Base-by-base conservation (phyloP, 2,113 vertebrate species). In the Channa argus region DNA sequence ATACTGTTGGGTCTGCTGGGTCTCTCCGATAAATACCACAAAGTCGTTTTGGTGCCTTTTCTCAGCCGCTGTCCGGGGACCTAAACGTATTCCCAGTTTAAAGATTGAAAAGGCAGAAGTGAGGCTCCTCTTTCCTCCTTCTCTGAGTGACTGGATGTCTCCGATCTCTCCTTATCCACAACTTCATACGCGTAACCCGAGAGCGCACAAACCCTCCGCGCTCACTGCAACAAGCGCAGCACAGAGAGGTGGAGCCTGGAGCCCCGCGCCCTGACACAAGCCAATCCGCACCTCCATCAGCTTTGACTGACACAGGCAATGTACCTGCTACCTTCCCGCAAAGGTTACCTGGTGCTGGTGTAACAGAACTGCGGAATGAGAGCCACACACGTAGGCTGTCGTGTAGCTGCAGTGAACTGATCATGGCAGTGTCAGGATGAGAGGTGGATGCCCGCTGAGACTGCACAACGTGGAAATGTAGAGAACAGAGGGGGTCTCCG, bases 1-100 rank as follows among this genome's bases (percentile, higher is more conserved):
- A 99, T 98, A 94, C 95, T 98, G 96, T 94, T 94, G 93, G 94
- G 87, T 94, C 89, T 93, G 83, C 89, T 80, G 90, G 80, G 75
- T 89, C 80, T 69, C 86, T 52, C 58, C 73, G 51, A 77, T 74
- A 74, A 91, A 92, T 15, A 63, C 74, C 84, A 88, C 89, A 92
- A 92, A 91, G 61, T 85, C 76, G 75, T 69, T 44, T 44, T 33
- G 52, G 45, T 24, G 53, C 71, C 49, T 47, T 50, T 62, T 45
- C 70, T 63, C 80, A 9, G 43, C 47, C 69, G 3, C 74, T 15
- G n/a, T 51, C 64, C 47, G 50, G 8, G 5, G 51, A 37, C 58
- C 72, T 15, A 3, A 6, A 37, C 55, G 50, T 73, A 77, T 68
- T 52, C 67, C 81, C 78, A 33, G 46, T 5, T 12, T 33, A 5